These are phyloP conservation scores for Trichomycterus rosablanca DNA, from an alignment of 2,113 vertebrate species.

Conservation along the genomic window DNA sequence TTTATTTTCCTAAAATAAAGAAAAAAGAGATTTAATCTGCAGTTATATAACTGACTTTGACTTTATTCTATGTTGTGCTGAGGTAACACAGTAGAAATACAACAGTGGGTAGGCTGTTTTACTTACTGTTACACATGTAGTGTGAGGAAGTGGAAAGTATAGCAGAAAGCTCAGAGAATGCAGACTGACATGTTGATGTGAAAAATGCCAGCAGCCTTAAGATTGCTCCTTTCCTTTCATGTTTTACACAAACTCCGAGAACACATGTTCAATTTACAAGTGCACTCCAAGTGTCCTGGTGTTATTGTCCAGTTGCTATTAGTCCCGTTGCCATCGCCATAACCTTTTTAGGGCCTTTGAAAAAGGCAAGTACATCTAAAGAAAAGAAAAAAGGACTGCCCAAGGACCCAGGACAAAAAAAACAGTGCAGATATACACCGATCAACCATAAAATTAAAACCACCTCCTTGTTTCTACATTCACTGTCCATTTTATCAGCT, in stretches of 20 bases:
- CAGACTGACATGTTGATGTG: constrained; percentile 50
- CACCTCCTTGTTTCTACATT: too few relatives aligned
- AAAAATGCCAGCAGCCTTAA: constrained; percentile 51
- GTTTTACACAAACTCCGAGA: constrained; percentile 62
- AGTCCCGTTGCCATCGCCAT: constrained; percentile 47
- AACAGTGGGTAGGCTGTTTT: background rate
- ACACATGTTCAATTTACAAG: constrained; percentile 63
- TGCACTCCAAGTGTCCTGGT: constrained; percentile 53
- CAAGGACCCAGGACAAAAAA: too few relatives aligned
- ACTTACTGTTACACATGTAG: constrained; percentile 24
- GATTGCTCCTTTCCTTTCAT: constrained; percentile 56
- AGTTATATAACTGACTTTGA: too few relatives aligned
- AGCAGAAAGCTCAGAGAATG: constrained; percentile 3
- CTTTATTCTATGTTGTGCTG: too few relatives aligned
- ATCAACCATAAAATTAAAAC: too few relatives aligned
- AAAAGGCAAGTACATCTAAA: constrained; percentile 16
- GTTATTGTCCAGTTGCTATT: constrained; percentile 54
- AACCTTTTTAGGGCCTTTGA: constrained; percentile 31
- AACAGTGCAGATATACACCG: too few relatives aligned
- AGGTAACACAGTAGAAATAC: background rate
- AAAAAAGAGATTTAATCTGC: too few relatives aligned
- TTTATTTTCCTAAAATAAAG: too few relatives aligned
- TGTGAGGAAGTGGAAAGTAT: constrained; percentile 16
- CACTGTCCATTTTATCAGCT: too few relatives aligned
- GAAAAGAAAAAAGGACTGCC: too few relatives aligned